Evolutionary conservation across 2,888 invertebrate genomes (phyloP), one percentile per base, ranked within the genome.

Genomic region (Drosophila multiciliata): DNA sequence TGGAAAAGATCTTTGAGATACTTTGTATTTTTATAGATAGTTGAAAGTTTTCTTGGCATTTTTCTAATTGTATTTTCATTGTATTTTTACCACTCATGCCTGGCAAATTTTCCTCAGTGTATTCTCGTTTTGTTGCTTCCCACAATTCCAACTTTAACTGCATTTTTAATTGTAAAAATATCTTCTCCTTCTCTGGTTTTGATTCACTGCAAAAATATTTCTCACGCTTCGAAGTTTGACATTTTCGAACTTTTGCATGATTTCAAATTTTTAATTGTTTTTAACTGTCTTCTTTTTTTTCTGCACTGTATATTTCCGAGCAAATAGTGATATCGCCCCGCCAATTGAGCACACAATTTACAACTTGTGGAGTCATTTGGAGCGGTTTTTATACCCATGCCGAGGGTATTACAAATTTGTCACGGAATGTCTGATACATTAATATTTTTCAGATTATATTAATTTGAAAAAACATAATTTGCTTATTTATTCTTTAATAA

Each of bases 211-310:
- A 89, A 78, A 90, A 87, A 87, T 82, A 85, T 90, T 92, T 92
- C 93, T 92, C 92, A 92, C 92, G 92, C 92, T 92, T 87, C 79
- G 86, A 78, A 92, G 87, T 89, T 90, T 92, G 93, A 92, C 92
- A 92, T 91, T 89, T 90, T 88, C 92, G 92, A 92, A 92, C 92
- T 91, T 92, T 92, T 92, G 93, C 92, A 92, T 92, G 92, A 92
- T 92, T 92, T 92, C 81, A 70, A 83, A 88, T 20, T 83, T 83
- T 89, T 91, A 90, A 90, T 91, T 90, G 89, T 84, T 91, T 70
- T 90, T 86, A 89, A 90, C 90, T 90, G 82, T 87, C 83, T 83
- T 75, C 80, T 80, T 83, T 78, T 58, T 73, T 59, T 64, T 53
- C 32, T 70, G 59, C 54, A 23, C 33, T 59, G 40, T 50, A 53